These are phyloP conservation scores for Eudemis profundana DNA, from an alignment of 2,888 invertebrate species.

Conservation along the genomic window DNA sequence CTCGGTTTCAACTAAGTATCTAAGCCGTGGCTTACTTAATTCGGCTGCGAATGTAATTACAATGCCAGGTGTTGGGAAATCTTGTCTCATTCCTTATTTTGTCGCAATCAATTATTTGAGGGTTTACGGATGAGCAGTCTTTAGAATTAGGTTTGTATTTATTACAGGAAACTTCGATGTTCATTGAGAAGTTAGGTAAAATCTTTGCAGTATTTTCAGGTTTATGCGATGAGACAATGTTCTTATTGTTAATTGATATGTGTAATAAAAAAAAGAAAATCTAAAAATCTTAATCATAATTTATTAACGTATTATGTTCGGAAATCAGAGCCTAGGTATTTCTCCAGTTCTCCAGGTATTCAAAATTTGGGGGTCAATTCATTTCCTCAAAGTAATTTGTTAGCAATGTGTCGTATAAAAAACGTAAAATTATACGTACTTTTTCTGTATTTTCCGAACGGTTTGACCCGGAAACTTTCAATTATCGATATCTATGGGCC, in stretches of 20 bases:
- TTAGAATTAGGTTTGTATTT: not conserved
- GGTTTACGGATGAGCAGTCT: conserved; percentile 6
- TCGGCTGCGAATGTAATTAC: conserved; percentile 36
- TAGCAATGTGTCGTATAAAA: not conserved
- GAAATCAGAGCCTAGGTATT: not conserved
- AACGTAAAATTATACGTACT: too few species aligned
- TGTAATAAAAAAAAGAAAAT: too few species aligned
- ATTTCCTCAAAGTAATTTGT: not conserved
- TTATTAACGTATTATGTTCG: not conserved
- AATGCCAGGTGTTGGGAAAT: conserved; percentile 33
- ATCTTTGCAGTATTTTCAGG: too few species aligned
- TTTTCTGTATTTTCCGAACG: not conserved
- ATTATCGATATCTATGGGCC: not conserved
- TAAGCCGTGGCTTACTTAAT: conserved; percentile 42
- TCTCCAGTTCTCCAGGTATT: not conserved
- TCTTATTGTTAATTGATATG: too few species aligned
- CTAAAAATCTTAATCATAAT: not conserved
- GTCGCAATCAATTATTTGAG: conserved; percentile 26
- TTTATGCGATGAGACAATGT: too few species aligned
- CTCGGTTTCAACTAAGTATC: conserved; percentile 45
- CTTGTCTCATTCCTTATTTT: conserved; percentile 32
- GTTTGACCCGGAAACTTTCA: not conserved
- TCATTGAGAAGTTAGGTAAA: not conserved
- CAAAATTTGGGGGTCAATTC: not conserved
- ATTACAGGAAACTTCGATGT: not conserved